A percentile compares a stretch with the other conserved stretches of the same genome.
Evolutionary conservation across 2,113 vertebrate species (phyloP).

Genomic region (Trichechus manatus): DNA sequence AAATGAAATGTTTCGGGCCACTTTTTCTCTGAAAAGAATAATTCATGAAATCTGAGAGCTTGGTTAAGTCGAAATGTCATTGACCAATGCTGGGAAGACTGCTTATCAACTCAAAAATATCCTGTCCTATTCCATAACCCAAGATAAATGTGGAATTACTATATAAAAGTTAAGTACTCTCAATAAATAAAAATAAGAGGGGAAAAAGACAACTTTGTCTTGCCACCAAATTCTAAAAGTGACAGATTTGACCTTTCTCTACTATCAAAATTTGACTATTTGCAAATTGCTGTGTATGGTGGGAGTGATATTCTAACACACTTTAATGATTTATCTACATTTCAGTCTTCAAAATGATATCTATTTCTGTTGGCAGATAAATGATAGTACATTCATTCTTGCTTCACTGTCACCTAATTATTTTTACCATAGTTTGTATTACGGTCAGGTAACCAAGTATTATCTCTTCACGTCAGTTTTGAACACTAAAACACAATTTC

Average conservation of each 20-base stretch:
- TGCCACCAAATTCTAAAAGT: constrained; percentile 73
- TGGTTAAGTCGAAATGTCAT: constrained; percentile 24
- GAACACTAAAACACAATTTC: constrained; percentile 84
- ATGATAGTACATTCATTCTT: constrained; percentile 49
- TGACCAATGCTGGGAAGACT: background rate
- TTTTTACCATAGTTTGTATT: constrained; percentile 71
- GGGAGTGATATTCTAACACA: background rate
- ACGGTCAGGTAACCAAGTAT: constrained; percentile 73
- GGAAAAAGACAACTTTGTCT: constrained; percentile 56
- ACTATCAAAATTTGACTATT: constrained; percentile 67
- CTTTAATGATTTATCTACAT: constrained; percentile 73
- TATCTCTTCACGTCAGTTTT: constrained; percentile 71
- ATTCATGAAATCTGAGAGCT: constrained; percentile 23
- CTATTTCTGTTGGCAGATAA: constrained; percentile 70
- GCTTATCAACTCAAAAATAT: background rate
- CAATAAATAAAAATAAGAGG: constrained; percentile 71
- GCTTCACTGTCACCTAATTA: constrained; percentile 22
- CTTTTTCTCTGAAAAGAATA: constrained; percentile 58
- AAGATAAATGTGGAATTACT: constrained; percentile 54
- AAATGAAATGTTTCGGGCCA: constrained; percentile 5
- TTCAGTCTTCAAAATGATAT: constrained; percentile 69
- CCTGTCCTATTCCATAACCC: background rate
- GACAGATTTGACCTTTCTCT: constrained; percentile 76
- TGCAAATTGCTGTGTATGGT: constrained; percentile 44
- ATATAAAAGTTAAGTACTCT: constrained; percentile 62